These are phyloP conservation scores for Xenops minutus DNA, from an alignment of 2,797 vertebrate species.

Conservation along the genomic window DNA sequence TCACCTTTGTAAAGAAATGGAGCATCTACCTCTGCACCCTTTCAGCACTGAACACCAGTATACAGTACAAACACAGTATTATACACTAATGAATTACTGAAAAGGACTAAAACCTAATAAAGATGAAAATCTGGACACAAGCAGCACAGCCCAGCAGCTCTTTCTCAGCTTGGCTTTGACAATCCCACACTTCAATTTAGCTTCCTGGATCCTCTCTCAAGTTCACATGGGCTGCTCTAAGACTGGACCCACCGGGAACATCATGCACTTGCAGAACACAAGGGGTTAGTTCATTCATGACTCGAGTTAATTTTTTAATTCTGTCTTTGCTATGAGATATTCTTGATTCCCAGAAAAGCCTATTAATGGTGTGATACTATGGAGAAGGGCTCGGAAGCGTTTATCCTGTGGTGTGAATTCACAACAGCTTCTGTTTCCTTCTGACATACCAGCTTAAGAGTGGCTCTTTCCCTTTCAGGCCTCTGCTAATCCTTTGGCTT, in stretches of 20 bases:
- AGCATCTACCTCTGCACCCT: not conserved
- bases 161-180: not conserved
- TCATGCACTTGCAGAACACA: not conserved
- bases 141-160: not conserved
- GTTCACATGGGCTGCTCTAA: not conserved
- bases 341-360: not conserved
- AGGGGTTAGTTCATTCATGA: not conserved
- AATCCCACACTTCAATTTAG: not conserved
- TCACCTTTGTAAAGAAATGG: not conserved
- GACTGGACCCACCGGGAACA: not conserved
- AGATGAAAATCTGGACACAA: not conserved
- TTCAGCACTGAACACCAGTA: not conserved
- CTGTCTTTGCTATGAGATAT: not conserved
- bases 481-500: conserved; percentile 36
- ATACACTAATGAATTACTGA: not conserved
- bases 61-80: not conserved
- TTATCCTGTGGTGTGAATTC: conserved; percentile 30
- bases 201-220: not conserved
- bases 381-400: not conserved
- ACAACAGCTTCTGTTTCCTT: not conserved
- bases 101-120: not conserved
- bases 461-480: not conserved
- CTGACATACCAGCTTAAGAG: not conserved
- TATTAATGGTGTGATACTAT: not conserved
- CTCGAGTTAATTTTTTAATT: not conserved